Percentiles rank a stretch among this genome's conserved stretches.
Evolutionary conservation across 2,888 invertebrate species (phyloP).

Genomic region (Plutella xylostella): DNA sequence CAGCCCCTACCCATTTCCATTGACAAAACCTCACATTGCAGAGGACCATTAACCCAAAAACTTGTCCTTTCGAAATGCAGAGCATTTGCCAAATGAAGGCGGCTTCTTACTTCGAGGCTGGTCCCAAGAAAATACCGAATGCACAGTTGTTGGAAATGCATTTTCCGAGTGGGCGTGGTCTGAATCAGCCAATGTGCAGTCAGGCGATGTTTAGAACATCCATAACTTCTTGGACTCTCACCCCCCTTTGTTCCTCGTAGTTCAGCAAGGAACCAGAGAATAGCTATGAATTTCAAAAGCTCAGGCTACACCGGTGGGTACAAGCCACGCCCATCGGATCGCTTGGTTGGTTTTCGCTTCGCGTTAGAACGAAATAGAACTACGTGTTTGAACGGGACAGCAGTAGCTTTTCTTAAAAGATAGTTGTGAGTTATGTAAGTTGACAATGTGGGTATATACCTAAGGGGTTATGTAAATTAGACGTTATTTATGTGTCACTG

Average conservation of each 20-base stretch:
- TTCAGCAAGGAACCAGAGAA: constrained; percentile 22
- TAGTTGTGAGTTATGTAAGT: constrained; percentile 56
- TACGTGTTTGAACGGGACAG: constrained; percentile 47
- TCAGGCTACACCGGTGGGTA: constrained; percentile 34
- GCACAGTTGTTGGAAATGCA: constrained; percentile 67
- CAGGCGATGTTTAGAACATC: constrained; percentile 64
- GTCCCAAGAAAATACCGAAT: constrained; percentile 31
- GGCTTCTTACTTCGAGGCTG: too few species aligned
- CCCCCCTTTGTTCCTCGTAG: constrained; percentile 25
- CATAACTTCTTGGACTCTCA: constrained; percentile 29
- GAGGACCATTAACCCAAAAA: constrained; percentile 48
- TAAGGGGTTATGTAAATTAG: constrained; percentile 62
- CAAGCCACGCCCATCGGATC: constrained; percentile 56
- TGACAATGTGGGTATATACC: constrained; percentile 53
- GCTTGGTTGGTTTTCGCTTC: constrained; percentile 45
- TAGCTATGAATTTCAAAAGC: constrained; percentile 36
- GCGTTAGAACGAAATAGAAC: constrained; percentile 35
- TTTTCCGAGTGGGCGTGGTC: constrained; percentile 62
- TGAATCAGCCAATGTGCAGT: constrained; percentile 67
- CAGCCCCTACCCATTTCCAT: too few species aligned
- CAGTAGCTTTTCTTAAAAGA: constrained; percentile 57
- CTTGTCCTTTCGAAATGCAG: constrained; percentile 17
- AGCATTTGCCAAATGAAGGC: not conserved
- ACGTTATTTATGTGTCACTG: constrained; percentile 52
- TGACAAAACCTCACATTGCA: too few species aligned